Conservation (phyloP, 1,140 invertebrate genomes). For the Conopomorpha cramerella region DNA sequence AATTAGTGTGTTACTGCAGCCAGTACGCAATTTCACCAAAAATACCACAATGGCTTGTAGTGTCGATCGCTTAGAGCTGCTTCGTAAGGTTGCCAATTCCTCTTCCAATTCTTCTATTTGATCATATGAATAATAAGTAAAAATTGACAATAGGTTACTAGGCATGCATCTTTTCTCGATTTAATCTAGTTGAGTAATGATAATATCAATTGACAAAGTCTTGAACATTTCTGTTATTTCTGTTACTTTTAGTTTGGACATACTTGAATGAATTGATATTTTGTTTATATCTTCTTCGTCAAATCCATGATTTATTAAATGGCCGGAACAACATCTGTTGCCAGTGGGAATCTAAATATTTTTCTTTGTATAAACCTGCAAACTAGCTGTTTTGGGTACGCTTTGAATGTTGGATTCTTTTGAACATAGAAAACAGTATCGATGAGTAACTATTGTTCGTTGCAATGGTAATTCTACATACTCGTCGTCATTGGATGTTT, state of each 20-base stretch:
- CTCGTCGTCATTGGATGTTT: too few relatives aligned
- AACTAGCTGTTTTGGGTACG: neutral
- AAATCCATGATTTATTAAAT: conserved; percentile 1
- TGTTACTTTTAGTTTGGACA: neutral
- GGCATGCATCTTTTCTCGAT: neutral
- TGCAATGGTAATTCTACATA: neutral
- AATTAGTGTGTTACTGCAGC: too few relatives aligned
- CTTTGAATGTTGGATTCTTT: neutral
- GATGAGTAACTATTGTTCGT: neutral
- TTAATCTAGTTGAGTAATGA: neutral
- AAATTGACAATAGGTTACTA: neutral
- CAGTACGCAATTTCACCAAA: too few relatives aligned
- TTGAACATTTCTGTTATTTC: conserved; percentile 1
- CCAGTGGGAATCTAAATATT: conserved; percentile 1
- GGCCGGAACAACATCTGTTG: neutral
- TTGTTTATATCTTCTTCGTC: conserved; percentile 1
- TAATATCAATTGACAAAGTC: neutral
- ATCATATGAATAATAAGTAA: too few relatives aligned
- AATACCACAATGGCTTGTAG: too few relatives aligned
- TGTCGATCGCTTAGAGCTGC: too few relatives aligned
- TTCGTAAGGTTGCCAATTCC: too few relatives aligned
- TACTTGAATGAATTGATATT: neutral
- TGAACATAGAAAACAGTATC: neutral
- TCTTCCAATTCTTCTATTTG: too few relatives aligned
- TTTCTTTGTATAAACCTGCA: neutral